These are phyloP conservation scores for Cinclus cinclus DNA, from an alignment of 2,113 vertebrate genomes.

Conservation along the genomic window DNA sequence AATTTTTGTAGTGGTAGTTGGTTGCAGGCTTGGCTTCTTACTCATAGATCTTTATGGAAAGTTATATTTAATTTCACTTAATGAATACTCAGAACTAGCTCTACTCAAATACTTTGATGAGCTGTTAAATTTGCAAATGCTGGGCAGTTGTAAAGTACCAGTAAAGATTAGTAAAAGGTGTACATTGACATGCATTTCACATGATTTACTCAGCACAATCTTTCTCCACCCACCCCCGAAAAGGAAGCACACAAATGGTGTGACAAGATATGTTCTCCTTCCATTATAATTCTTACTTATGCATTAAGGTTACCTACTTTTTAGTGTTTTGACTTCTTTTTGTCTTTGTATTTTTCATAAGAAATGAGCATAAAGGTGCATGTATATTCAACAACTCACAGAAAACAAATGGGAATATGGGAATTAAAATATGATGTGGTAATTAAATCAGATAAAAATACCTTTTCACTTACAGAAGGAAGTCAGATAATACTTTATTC, in stretches of 20 bases:
- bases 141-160: constrained; percentile 57
- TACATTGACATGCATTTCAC: constrained; percentile 23
- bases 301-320: neutral
- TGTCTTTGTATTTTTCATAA: neutral
- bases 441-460: neutral
- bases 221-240: accelerated
- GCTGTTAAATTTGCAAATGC: constrained; percentile 74
- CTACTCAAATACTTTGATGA: constrained; percentile 68
- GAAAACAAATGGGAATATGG: neutral
- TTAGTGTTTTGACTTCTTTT: neutral
- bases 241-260: neutral
- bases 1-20: constrained; percentile 51
- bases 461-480: neutral
- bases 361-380: neutral
- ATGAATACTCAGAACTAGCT: constrained; percentile 58
- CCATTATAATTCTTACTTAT: neutral
- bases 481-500: neutral
- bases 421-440: neutral
- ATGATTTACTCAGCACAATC: neutral
- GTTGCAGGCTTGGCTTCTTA: constrained; percentile 34
- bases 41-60: constrained; percentile 60
- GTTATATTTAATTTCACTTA: constrained; percentile 70
- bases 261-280: neutral
- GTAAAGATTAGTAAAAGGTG: constrained; percentile 34
- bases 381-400: neutral